Evolutionary conservation across 2,797 vertebrate species (phyloP), one percentile per base, ranked within the genome.

Genomic region (Enteromius afrohamiltoni): DNA sequence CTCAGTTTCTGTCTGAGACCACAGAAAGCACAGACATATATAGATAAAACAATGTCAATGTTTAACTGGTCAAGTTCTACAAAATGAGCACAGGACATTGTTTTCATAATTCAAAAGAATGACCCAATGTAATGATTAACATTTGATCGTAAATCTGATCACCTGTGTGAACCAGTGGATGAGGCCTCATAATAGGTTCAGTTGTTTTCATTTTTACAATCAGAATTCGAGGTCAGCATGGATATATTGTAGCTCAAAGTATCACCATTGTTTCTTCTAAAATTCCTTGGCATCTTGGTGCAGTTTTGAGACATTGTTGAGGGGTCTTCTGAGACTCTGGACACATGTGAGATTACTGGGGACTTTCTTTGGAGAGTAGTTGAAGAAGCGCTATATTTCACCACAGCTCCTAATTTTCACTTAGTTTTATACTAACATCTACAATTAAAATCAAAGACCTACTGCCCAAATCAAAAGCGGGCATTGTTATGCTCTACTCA

Each of bases 1-100:
- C 88, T 91, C 93, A 94, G 90, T n/a, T 69, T 68, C 76, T 70
- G 79, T 55, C 84, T 71, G 21, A 62, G 34, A 86, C 77, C 37
- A 26, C 65, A 40, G 55, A 78, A 70, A 64, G 62, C 65, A 34
- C 29, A 87, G 86, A 86, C 84, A 79, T 65, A 70, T 79, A 83
- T 87, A 89, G 77, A 81, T 80, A 68, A 88, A 78, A 88, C 21
- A n/a, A 49, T 79, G 92, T 94, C 93, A 95, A 94, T 94, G 55
- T 91, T 93, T 95, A 94, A 95, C 89, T 14, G 77, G 79, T 67
- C 26, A 75, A 26, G 51, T 77, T 68, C 45, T 70, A 47, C 34
- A 13, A 80, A 83, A 69, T 75, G 70, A 84, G 47, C 76, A 42
- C 87, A 85, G 91, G 70, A 91, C 88, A 87, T 85, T 87, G 87